Evolutionary conservation across 2,888 invertebrate species (phyloP), one percentile per base, ranked within the genome.

Genomic region (Sussaba pulchella): DNA sequence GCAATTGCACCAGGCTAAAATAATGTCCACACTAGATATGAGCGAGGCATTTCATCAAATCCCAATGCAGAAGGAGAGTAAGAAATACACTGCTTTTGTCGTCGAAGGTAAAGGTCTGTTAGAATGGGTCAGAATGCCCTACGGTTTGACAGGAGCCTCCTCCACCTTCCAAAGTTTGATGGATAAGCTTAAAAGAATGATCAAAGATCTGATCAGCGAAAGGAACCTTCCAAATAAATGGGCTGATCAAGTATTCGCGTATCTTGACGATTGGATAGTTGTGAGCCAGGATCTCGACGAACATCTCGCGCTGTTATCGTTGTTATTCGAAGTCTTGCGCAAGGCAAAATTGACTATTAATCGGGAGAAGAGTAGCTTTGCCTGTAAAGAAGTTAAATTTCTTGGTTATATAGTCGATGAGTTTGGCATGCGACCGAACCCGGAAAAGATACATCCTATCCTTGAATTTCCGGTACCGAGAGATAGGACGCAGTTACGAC

Each of bases 111-210:
- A 31, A 6, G 31, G 31, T 31, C 6, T 31, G 31, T 6, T 31
- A 31, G 78, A 81, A 36, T 82, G 78, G 75, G 17, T 70, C 0
- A 31, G 83, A 47, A 83, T 83, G 83, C 81, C 79, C 1, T 83
- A 82, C 45, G 81, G 83, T 0, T 31, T 83, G 14, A 77, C 81
- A 0, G 79, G 77, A 6, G 82, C 80, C 1, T 80, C 81, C 0
- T 73, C 78, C 0, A 83, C 81, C 0, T 80, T 83, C n/a, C 82
- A 81, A 52, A 17, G 72, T 4, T 9, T 82, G 0, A 83, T 80
- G 67, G 80, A 83, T 9, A 66, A 43, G 17, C 24, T 82, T 1
- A 78, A 81, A 61, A 17, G 66, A 17, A 6, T 43, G 41, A 1
- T 77, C 0, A 59, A 74, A 36, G 72, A 77, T 6, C 12, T 69